These are phyloP conservation scores for Bucco capensis DNA, from an alignment of 2,113 vertebrate species.

Conservation along the genomic window DNA sequence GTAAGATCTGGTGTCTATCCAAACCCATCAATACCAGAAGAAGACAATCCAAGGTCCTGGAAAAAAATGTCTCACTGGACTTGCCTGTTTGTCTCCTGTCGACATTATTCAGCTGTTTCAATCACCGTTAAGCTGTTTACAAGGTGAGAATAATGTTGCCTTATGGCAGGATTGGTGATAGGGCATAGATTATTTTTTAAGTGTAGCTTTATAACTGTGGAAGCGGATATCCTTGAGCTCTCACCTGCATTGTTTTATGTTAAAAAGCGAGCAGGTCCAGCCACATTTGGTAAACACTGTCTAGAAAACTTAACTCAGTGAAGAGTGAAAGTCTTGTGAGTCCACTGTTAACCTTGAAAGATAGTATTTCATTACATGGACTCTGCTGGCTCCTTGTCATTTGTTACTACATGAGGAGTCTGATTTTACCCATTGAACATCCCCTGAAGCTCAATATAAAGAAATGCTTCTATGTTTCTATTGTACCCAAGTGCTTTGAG, in stretches of 20 bases:
- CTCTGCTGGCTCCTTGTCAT: neutral
- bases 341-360: neutral
- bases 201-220: neutral
- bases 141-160: neutral
- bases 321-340: neutral
- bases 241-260: neutral
- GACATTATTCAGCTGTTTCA: neutral
- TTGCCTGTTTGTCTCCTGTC: neutral
- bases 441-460: neutral
- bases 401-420: neutral
- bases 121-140: neutral
- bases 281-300: neutral
- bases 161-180: neutral
- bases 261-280: neutral
- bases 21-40: neutral
- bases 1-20: neutral
- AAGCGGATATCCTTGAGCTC: neutral
- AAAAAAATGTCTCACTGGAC: neutral
- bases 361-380: neutral
- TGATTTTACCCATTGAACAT: neutral
- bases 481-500: neutral
- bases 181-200: fast-evolving
- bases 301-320: neutral
- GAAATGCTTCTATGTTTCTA: neutral
- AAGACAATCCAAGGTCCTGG: neutral